Percentiles rank a stretch among this genome's conserved stretches.
Evolutionary conservation across 2,113 vertebrate genomes (phyloP).

Genomic region (Hiodon alosoides): DNA sequence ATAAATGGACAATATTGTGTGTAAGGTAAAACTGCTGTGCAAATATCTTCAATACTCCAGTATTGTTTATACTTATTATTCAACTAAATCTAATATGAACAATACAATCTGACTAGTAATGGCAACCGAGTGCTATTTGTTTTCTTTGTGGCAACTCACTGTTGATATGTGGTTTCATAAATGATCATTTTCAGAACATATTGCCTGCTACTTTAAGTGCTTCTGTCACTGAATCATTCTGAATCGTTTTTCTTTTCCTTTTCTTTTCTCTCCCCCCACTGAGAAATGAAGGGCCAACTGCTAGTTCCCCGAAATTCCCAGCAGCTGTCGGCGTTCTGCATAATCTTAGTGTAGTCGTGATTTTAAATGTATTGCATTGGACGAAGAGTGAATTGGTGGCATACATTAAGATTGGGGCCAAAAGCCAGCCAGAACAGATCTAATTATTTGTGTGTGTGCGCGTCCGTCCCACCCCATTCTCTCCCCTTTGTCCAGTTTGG

Average conservation of each 20-base stretch:
- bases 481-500: slow-evolving; percentile 34
- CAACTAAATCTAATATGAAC: slow-evolving; percentile 3
- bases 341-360: slow-evolving; percentile 62
- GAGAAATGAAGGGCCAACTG: slow-evolving; percentile 53
- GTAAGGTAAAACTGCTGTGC: too few relatives aligned
- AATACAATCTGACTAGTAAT: not conserved
- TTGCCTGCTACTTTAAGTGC: too few relatives aligned
- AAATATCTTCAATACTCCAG: not conserved
- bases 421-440: slow-evolving; percentile 50
- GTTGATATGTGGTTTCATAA: too few relatives aligned
- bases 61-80: slow-evolving; percentile 45
- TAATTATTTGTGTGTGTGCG: slow-evolving; percentile 50
- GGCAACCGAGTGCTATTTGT: slow-evolving; percentile 40
- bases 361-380: slow-evolving; percentile 33
- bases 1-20: not conserved
- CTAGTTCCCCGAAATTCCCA: slow-evolving; percentile 5
- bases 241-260: slow-evolving; percentile 45
- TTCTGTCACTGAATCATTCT: too few relatives aligned
- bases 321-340: slow-evolving; percentile 20
- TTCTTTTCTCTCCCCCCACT: not conserved
- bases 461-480: too few relatives aligned
- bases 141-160: slow-evolving; percentile 6
- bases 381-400: slow-evolving; percentile 15
- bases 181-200: too few relatives aligned
- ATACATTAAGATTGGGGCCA: slow-evolving; percentile 39